Percentiles rank a stretch among this genome's conserved stretches.
phyloP scores from a whole-genome alignment of 2,797 vertebrate species.

The Pseudomugil gertrudae region DNA sequence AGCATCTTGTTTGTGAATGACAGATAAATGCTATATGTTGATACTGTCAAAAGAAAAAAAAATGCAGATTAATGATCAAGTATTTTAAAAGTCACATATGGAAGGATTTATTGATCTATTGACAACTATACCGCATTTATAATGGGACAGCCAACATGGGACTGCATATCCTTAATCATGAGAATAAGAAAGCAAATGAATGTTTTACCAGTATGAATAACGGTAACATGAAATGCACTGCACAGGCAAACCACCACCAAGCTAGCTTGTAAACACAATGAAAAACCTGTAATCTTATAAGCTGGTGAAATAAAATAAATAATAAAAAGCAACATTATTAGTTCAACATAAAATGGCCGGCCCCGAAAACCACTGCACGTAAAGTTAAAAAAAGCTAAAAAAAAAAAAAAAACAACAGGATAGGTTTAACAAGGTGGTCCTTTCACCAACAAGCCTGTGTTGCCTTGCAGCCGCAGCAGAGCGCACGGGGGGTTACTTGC shows the following conservation, averaged over 20 bases:
- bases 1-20: constrained; percentile 48
- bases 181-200: constrained; percentile 34
- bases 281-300: constrained; percentile 63
- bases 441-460: constrained; percentile 86
- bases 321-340: constrained; percentile 72
- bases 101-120: constrained; percentile 23
- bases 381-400: constrained; percentile 63
- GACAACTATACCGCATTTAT: constrained; percentile 39
- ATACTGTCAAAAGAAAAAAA: constrained; percentile 9
- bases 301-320: constrained; percentile 42
- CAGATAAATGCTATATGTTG: constrained; percentile 53
- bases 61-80: not conserved
- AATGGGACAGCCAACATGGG: constrained; percentile 60
- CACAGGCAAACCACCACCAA: constrained; percentile 86
- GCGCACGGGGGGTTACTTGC: constrained; percentile 47
- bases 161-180: constrained; percentile 19
- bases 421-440: constrained; percentile 71
- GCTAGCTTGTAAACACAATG: constrained; percentile 62
- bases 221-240: constrained; percentile 67
- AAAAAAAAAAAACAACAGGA: constrained; percentile 59
- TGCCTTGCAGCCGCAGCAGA: constrained; percentile 86
- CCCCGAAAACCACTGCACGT: constrained; percentile 64
- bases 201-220: constrained; percentile 41
- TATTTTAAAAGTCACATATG: constrained; percentile 29
- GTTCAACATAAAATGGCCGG: constrained; percentile 65